Evolutionary conservation across 1,140 invertebrate species (phyloP), one percentile per base, ranked within the genome.

Genomic region (Zaprionus tsacasi): DNA sequence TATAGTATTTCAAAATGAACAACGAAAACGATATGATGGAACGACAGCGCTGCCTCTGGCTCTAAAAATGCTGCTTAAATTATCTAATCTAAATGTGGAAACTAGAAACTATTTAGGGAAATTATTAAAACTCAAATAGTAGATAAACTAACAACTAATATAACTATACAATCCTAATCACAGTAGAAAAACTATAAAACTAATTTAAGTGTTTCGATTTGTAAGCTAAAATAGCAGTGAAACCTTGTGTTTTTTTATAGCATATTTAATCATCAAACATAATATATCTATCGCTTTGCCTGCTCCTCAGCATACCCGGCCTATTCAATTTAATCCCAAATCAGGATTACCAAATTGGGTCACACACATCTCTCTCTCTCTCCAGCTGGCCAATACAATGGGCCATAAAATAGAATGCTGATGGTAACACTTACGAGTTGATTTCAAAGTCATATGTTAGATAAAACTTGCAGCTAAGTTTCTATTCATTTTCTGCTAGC

Each of bases 401-500:
- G 40, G 38, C 36, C 59, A 71, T 76, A 66, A 76, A 71, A 71
- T 66, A 5, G 27, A 76, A 66, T 71, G 60, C 68, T 76, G 73
- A 66, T 76, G 68, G 7, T 35, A 40, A 36, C 30, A 43, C 65
- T 35, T n/a, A 27, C 21, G 50, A 71, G 54, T 40, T 43, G 55
- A 72, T 67, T 70, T 57, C 52, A 70, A 57, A 61, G 38, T n/a
- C 36, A 48, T 57, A 21, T 21, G 21, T 21, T 21, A 50, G 35
- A 70, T 57, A 52, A 52, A 58, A 57, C 43, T 55, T 50, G 13
- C 43, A 33, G 43, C 60, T 1, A 65, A 76, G 57, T 58, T 63
- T 76, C 69, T 60, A 55, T 63, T 43, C 15, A 72, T 40, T 72
- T 76, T 3, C 76, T 72, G 21, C n/a, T 55, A 15, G 50, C 25